Evolutionary conservation across 2,888 invertebrate genomes (phyloP).

Genomic region (Orchesellides sinensis): DNA sequence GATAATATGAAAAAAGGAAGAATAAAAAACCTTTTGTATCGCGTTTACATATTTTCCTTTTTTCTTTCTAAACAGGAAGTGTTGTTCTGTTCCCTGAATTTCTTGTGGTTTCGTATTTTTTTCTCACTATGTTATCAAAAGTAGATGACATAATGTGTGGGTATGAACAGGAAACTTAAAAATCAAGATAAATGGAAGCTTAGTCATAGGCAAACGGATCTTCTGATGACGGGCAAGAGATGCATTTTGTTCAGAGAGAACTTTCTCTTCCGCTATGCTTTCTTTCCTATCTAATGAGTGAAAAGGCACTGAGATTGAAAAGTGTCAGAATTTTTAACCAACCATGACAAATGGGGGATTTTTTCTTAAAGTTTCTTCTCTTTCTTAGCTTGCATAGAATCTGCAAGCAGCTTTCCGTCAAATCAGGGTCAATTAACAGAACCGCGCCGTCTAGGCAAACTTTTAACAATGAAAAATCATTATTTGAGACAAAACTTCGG

Average conservation of each 20-base stretch:
- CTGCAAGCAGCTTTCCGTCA: too few relatives aligned
- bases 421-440: too few relatives aligned
- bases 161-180: conserved; percentile 3
- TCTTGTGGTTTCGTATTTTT: conserved; percentile 14
- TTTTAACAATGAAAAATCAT: too few relatives aligned
- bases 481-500: too few relatives aligned
- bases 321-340: too few relatives aligned
- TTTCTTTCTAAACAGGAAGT: conserved; percentile 6
- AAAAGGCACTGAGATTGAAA: conserved; percentile 3
- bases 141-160: conserved; percentile 13
- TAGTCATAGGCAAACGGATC: too few relatives aligned
- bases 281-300: conserved; percentile 4
- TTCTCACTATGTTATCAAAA: not conserved
- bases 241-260: not conserved
- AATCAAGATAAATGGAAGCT: too few relatives aligned
- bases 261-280: not conserved
- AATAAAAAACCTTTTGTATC: not conserved
- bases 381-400: too few relatives aligned
- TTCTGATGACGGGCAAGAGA: too few relatives aligned
- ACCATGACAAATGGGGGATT: too few relatives aligned
- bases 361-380: too few relatives aligned
- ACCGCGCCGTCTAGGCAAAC: too few relatives aligned
- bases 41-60: not conserved
- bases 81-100: conserved; percentile 22
- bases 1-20: conserved; percentile 1